Base-by-base conservation (phyloP, 1,140 invertebrate species). In the Aleiodes sp. region DNA sequence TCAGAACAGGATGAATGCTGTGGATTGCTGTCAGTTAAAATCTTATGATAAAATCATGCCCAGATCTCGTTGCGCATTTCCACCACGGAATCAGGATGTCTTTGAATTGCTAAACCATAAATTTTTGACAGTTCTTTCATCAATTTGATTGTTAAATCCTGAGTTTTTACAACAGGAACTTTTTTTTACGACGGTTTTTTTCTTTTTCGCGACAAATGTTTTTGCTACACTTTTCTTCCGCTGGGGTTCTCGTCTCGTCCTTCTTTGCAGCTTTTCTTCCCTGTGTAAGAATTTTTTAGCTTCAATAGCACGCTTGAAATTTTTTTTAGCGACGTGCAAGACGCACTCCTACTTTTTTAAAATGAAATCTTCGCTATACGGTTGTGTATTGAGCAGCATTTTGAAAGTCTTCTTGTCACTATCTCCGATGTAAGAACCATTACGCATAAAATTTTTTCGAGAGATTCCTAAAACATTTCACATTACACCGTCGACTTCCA, bases 381-480 rank as follows among this genome's bases (percentile, higher is more conserved):
- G 67, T 33, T 14, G 1, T 35, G 33, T 59, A 62, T 68, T 33
- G 8, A 69, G 31, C 29, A 70, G 26, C 7, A 33, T 60, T 37
- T 62, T 66, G 26, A 68, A 74, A 16, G 67, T 74, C 70, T 74
- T 74, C 16, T 52, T 65, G 57, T 75, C 68, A 7, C 71, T 68
- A 52, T 75, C 71, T 19, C 73, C 66, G 39, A 74, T 68, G 57
- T 72, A 74, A 24, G 66, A 60, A 4, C 16, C 33, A 37, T 70
- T 72, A 35, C 52, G 41, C 12, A 66, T 39, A n/a, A 35, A 46
- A 52, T 21, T n/a, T 39, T 2, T 21, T 61, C 41, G 10, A 57
- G 63, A 6, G 70, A 72, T 52, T 59, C 33, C 26, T 70, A 28
- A 29, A 66, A 74, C 8, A 72, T 69, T 69, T 69, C 67, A 39